Evolutionary conservation across 64 coral and sea anemone genomes (phyloP).

Genomic region (Montipora sp.): DNA sequence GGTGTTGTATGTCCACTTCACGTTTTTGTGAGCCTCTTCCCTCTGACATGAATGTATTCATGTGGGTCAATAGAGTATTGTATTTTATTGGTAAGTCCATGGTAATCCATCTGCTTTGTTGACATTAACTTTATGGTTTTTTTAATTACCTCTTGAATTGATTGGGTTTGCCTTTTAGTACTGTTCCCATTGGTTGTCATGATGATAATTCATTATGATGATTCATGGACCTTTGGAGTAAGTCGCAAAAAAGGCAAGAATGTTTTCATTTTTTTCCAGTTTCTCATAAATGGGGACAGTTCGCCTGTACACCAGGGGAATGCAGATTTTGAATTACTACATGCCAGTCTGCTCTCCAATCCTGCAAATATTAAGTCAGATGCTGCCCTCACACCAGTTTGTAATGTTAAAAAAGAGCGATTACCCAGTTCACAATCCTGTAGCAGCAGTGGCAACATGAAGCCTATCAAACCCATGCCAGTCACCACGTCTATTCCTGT

Average conservation of each 20-base stretch:
- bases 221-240: too few species aligned
- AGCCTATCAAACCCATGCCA: slow-evolving; percentile 48
- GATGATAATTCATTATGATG: too few species aligned
- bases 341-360: slow-evolving; percentile 1
- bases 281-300: slow-evolving; percentile 81
- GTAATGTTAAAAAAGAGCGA: slow-evolving; percentile 64
- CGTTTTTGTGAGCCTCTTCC: too few species aligned
- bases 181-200: too few species aligned
- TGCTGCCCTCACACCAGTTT: slow-evolving; percentile 61
- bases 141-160: too few species aligned
- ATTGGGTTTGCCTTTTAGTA: too few species aligned
- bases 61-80: too few species aligned
- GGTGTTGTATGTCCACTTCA: too few species aligned
- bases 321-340: slow-evolving; percentile 51
- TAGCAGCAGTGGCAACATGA: slow-evolving; percentile 30
- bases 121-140: too few species aligned
- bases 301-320: slow-evolving; percentile 71
- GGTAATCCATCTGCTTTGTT: too few species aligned
- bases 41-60: too few species aligned
- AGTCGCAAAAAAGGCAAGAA: not conserved
- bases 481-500: slow-evolving; percentile 24
- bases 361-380: slow-evolving; percentile 60
- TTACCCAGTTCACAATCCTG: slow-evolving; percentile 58
- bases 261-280: slow-evolving; percentile 41
- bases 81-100: too few species aligned